phyloP scores from a whole-genome alignment of 2,797 vertebrate species.

The Girardinus metallicus region DNA sequence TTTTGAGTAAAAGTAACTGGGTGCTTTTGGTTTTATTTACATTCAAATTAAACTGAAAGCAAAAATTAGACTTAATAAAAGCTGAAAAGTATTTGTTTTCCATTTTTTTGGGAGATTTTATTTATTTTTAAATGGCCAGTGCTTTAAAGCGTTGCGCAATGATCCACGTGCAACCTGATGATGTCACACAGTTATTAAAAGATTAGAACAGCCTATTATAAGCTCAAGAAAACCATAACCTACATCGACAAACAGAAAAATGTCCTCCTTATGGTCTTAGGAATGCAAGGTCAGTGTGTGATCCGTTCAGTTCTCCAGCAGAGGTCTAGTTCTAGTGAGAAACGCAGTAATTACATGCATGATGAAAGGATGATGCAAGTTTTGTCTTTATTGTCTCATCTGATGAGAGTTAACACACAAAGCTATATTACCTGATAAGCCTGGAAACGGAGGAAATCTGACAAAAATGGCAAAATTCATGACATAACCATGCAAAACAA shows the following conservation, averaged over 20 bases:
- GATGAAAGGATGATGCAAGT: constrained; percentile 40
- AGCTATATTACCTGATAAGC: neutral
- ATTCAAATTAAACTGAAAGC: neutral
- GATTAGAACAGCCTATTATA: neutral
- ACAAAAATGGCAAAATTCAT: neutral
- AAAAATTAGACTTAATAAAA: neutral
- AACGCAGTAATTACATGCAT: neutral
- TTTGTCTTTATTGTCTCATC: constrained; percentile 9
- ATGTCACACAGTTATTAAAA: neutral
- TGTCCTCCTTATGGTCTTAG: neutral
- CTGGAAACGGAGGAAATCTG: neutral
- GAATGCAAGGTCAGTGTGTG: neutral
- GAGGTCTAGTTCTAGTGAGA: neutral
- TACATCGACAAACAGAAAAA: neutral
- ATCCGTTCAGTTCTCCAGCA: neutral
- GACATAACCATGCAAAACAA: neutral
- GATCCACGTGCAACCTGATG: neutral
- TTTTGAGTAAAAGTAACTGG: neutral
- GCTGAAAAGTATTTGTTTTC: neutral
- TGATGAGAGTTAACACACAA: neutral
- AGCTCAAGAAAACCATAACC: neutral
- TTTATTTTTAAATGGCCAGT: neutral
- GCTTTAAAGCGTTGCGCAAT: neutral
- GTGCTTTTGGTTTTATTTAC: neutral
- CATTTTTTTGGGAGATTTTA: neutral